phyloP scores from a whole-genome alignment of 2,888 invertebrate species.

The Fragum sueziense region DNA sequence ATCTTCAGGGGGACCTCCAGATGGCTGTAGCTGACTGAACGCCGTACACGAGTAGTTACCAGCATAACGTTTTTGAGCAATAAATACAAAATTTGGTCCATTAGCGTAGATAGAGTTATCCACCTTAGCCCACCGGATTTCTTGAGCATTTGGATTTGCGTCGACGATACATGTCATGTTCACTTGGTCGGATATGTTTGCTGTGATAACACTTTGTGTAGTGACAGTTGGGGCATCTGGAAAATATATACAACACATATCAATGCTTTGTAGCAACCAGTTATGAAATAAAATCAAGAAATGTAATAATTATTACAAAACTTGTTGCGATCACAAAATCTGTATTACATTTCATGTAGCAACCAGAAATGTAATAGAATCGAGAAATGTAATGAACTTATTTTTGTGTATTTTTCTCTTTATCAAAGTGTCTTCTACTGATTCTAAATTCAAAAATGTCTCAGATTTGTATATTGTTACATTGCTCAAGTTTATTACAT shows the following conservation, averaged over 20 bases:
- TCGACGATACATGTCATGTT: conserved; percentile 67
- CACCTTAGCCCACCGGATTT: conserved; percentile 68
- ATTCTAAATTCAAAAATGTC: too few species aligned
- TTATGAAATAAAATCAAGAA: too few species aligned
- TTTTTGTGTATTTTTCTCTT: too few species aligned
- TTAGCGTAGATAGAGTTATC: conserved; percentile 47
- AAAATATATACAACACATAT: background rate
- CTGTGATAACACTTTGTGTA: conserved; percentile 54
- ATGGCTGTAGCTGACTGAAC: conserved; percentile 64
- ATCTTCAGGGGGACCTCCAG: conserved; percentile 57
- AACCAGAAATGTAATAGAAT: too few species aligned
- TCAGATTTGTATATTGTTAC: too few species aligned
- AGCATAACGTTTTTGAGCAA: conserved; percentile 54
- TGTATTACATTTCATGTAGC: too few species aligned
- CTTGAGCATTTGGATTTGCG: conserved; percentile 66
- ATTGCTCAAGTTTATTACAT: too few species aligned
- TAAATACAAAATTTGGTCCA: conserved; percentile 58
- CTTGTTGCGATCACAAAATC: too few species aligned
- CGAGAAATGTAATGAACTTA: too few species aligned
- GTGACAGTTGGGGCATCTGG: conserved; percentile 71
- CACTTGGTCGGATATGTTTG: conserved; percentile 61
- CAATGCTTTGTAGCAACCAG: too few species aligned
- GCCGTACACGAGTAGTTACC: conserved; percentile 74
- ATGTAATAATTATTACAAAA: too few species aligned
- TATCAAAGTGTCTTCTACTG: too few species aligned